These are phyloP conservation scores for Oryzias curvinotus DNA, from an alignment of 2,113 vertebrate species.

Conservation along the genomic window DNA sequence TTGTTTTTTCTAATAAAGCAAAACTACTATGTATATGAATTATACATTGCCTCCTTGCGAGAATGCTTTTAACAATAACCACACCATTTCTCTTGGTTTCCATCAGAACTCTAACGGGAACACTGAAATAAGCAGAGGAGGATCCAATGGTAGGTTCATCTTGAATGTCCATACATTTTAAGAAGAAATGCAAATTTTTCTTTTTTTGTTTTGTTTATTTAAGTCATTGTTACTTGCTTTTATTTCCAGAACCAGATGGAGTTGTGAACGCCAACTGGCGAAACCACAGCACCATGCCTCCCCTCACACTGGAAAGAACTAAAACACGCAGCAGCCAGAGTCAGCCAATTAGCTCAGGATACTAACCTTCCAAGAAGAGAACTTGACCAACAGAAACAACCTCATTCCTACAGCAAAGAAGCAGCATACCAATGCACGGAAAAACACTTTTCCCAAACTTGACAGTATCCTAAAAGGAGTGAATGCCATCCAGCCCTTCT, in stretches of 20 bases:
- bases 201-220: background rate
- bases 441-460: constrained; percentile 19
- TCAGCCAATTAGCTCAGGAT: background rate
- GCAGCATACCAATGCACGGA: background rate
- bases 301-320: constrained; percentile 22
- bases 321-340: background rate
- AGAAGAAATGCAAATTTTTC: no score
- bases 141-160: constrained; percentile 15
- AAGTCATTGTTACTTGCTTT: constrained; percentile 3
- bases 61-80: no score
- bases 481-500: constrained; percentile 1
- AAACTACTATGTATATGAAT: no score
- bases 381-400: background rate
- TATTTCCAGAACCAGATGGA: constrained; percentile 10
- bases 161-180: background rate
- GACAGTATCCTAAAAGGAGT: constrained; percentile 14
- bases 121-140: background rate
- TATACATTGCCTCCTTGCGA: no score
- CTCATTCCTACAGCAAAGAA: background rate
- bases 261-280: constrained; percentile 27
- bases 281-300: constrained; percentile 48
- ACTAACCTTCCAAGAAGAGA: background rate
- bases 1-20: no score
- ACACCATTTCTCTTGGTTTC: background rate
- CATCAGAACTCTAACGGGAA: constrained; percentile 18